phyloP scores from a whole-genome alignment of 2,113 vertebrate species.

The Nansenia antarctica region DNA sequence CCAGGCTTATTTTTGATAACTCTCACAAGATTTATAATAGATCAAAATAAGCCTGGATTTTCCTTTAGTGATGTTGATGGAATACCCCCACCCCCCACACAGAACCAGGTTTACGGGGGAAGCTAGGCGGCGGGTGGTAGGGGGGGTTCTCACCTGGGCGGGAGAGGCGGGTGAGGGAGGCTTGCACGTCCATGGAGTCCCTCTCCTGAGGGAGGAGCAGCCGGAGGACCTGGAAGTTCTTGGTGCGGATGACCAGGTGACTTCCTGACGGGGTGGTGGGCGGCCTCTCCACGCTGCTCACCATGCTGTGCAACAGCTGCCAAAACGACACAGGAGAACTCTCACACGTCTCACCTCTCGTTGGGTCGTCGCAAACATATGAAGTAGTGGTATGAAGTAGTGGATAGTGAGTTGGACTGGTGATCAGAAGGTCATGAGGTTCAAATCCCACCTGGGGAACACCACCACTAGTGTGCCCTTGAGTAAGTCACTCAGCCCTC shows the following conservation, averaged over 20 bases:
- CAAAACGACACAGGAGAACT: neutral
- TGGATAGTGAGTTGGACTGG: neutral
- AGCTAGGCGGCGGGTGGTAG: neutral
- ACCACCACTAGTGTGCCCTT: no score
- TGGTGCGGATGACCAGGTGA: conserved; percentile 88
- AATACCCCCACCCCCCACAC: no score
- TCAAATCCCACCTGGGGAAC: no score
- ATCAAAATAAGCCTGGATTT: no score
- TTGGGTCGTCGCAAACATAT: neutral
- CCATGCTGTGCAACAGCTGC: conserved; percentile 93
- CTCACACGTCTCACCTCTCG: neutral
- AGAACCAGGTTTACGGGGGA: no score
- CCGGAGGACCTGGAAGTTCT: conserved; percentile 90
- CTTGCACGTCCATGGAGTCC: conserved; percentile 87
- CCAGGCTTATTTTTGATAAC: no score
- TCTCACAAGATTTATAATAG: no score
- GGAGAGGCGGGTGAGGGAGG: conserved; percentile 85
- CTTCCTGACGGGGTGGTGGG: conserved; percentile 83
- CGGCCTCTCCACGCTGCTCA: conserved; percentile 86
- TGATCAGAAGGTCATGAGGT: no score
- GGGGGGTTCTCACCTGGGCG: conserved; percentile 81
- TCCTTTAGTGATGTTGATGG: no score
- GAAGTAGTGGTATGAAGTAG: neutral
- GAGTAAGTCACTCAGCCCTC: no score
- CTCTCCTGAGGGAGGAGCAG: conserved; percentile 88